Evolutionary conservation across 2,888 invertebrate genomes (phyloP).

Genomic region (Cenopis cana): DNA sequence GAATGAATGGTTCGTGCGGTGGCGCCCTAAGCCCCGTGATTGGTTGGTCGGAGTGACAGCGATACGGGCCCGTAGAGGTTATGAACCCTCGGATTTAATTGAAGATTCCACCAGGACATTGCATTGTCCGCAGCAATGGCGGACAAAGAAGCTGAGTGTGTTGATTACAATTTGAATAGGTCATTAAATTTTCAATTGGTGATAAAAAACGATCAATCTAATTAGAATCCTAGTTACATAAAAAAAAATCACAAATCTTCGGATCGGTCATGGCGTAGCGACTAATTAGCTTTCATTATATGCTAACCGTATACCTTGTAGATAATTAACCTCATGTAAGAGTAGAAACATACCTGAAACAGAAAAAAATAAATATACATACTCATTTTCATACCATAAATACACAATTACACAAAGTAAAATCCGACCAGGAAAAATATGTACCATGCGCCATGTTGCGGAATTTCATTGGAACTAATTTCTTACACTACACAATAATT

Average conservation of each 20-base stretch:
- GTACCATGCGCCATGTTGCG: too few species aligned
- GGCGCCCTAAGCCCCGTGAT: constrained; percentile 68
- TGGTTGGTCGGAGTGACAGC: constrained; percentile 68
- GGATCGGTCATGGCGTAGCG: too few species aligned
- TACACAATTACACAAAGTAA: too few species aligned
- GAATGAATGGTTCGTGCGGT: constrained; percentile 63
- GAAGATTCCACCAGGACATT: constrained; percentile 69
- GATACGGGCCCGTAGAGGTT: constrained; percentile 77
- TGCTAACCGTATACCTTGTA: background rate
- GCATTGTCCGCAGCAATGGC: constrained; percentile 56
- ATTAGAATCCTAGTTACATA: background rate
- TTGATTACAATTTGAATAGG: constrained; percentile 15
- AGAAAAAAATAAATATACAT: constrained; percentile 38
- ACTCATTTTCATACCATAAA: constrained; percentile 9
- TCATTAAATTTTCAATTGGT: background rate
- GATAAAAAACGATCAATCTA: constrained; percentile 1
- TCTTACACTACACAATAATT: too few species aligned
- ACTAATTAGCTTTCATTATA: too few species aligned
- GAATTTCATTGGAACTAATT: too few species aligned
- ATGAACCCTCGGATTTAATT: constrained; percentile 80
- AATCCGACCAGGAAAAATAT: too few species aligned
- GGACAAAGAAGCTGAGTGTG: constrained; percentile 37
- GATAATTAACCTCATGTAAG: background rate
- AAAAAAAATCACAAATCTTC: too few species aligned
- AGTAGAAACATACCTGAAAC: constrained; percentile 55